Evolutionary conservation across 2,113 vertebrate species (phyloP).

Genomic region (Oplegnathus fasciatus): DNA sequence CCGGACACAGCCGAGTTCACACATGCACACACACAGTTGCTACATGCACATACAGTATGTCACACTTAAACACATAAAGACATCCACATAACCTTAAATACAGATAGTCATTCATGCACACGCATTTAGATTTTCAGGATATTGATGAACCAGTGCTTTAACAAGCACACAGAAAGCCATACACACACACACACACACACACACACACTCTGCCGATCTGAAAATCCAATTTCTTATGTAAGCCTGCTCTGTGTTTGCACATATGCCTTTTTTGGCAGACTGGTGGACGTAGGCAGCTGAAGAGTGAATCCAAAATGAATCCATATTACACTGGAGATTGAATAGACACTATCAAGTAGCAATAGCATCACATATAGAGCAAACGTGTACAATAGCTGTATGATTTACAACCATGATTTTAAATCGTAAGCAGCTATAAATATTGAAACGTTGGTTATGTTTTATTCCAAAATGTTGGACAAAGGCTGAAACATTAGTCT

Average conservation of each 20-base stretch:
- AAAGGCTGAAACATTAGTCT: not conserved
- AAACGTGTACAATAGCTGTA: slow-evolving; percentile 16
- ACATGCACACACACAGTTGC: not conserved
- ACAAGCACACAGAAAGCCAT: not conserved
- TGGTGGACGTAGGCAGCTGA: slow-evolving; percentile 53
- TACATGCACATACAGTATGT: not conserved
- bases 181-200: slow-evolving; percentile 15
- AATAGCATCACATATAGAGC: slow-evolving; percentile 21
- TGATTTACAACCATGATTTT: slow-evolving; percentile 23
- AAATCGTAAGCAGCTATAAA: slow-evolving; percentile 7
- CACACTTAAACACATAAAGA: not conserved
- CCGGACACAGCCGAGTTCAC: slow-evolving; percentile 25
- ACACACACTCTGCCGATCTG: not conserved
- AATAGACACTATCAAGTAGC: slow-evolving; percentile 39
- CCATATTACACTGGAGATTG: slow-evolving; percentile 38
- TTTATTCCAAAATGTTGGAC: not conserved
- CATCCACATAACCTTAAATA: not conserved
- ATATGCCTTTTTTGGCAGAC: slow-evolving; percentile 61
- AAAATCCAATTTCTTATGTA: slow-evolving; percentile 68
- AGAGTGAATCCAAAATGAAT: slow-evolving; percentile 50
- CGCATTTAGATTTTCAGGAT: not conserved
- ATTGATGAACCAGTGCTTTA: slow-evolving; percentile 3
- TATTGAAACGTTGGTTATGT: not conserved
- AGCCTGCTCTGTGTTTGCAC: slow-evolving; percentile 59
- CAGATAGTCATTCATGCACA: not conserved